Evolutionary conservation across 2,888 invertebrate species (phyloP), one percentile per base, ranked within the genome.

Genomic region (Malacosoma neustria): DNA sequence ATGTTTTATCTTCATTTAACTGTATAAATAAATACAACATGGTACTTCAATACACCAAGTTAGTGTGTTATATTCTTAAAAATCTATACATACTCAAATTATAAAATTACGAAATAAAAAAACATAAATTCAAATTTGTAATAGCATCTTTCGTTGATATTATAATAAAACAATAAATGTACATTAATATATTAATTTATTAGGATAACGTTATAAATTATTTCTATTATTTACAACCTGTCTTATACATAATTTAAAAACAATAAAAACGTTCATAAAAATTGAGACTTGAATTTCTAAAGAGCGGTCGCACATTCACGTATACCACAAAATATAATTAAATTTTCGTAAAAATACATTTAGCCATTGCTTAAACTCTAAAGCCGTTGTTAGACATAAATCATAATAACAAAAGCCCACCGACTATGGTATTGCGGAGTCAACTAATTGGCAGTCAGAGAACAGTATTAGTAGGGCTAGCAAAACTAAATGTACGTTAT

Each of bases 401-500:
- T 81, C 81, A 77, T 57, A 34, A 63, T 64, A 75, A 80, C 80
- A 80, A 80, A 77, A 75, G 74, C 54, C 53, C 57, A 48, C 51
- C 58, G 61, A 60, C 58, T 55, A 57, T 45, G 50, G 51, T 51
- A 57, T 57, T 51, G 58, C 56, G 50, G 48, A 46, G 49, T 51
- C 63, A 61, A 59, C 69, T 75, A 71, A 75, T 75, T 74, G 66
- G 61, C 13, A 39, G 41, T 38, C 50, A 37, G 5, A 22, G 22
- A 9, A 9, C 22, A 4, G 22, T 22, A 22, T n/a, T n/a, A 3
- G 22, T 22, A 22, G 22, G 22, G 22, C 9, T 22, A 9, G 6
- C 22, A 22, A 22, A 3, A 9, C 9, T n/a, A n/a, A n/a, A n/a
- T n/a, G n/a, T n/a, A n/a, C n/a, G n/a, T n/a, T n/a, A n/a, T n/a